Conservation (phyloP, 53 echinoderm and acorn worm species). For the Zoroaster sp. region DNA sequence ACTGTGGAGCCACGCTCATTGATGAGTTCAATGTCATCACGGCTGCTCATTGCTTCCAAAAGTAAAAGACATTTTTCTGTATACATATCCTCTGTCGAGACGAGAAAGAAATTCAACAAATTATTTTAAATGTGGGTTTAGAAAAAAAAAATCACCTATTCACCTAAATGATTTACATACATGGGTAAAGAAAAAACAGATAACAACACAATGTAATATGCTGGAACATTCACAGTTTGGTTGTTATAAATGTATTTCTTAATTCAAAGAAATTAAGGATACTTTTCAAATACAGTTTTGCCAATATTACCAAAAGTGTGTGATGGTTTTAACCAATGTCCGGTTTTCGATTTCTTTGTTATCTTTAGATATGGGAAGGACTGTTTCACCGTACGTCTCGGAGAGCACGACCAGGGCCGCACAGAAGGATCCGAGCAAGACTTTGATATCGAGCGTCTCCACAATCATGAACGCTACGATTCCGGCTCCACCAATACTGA, state of each 20-base stretch:
- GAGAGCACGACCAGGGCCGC: constrained; percentile 75
- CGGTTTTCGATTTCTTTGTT: too few species aligned
- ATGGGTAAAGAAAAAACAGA: too few species aligned
- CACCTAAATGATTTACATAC: too few species aligned
- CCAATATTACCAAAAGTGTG: too few species aligned
- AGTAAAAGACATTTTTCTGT: constrained; percentile 37
- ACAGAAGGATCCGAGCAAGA: constrained; percentile 75
- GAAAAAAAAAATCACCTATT: too few species aligned
- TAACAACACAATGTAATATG: too few species aligned
- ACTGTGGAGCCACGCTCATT: constrained; percentile 92
- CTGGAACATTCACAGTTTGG: too few species aligned
- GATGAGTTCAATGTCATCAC: constrained; percentile 74
- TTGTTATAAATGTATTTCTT: too few species aligned
- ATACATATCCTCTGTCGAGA: neutral
- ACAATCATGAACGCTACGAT: constrained; percentile 76
- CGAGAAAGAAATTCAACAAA: neutral
- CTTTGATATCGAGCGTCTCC: constrained; percentile 82
- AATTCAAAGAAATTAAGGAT: too few species aligned
- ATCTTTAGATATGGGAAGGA: constrained; percentile 83
- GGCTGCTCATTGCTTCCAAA: constrained; percentile 96
- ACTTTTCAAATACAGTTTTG: too few species aligned
- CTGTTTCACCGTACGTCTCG: constrained; percentile 75
- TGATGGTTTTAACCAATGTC: too few species aligned
- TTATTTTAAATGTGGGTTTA: too few species aligned
- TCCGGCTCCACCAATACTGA: constrained; percentile 87